Evolutionary conservation across 92 coral and sea anemone genomes (phyloP), one percentile per base, ranked within the genome.

Genomic region (Parazoanthus darwini): DNA sequence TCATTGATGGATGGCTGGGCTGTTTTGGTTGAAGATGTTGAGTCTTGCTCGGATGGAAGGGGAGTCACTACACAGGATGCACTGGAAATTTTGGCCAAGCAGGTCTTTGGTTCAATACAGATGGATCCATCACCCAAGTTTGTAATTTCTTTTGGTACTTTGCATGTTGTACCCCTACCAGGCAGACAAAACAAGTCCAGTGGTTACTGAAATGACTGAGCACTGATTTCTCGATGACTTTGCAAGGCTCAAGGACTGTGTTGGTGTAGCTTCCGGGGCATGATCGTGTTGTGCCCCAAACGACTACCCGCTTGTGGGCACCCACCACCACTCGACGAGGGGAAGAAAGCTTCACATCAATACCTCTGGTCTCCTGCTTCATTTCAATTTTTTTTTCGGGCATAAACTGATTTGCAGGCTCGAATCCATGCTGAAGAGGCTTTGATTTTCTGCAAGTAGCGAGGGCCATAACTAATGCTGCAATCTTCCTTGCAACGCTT

Each of bases 221-320:
- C n/a, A n/a, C 65, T 15, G 65, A 73, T 26, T 44, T 18, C 44
- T n/a, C 68, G 26, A 33, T 5, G 43, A 11, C 23, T 78, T 85
- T 6, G 9, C 13, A 0, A 26, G 90, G 79, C 74, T 90, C 90
- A 43, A 90, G 38, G 6, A 90, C 88, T 18, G 87, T 59, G 79
- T 85, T 70, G 37, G 74, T 56, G 9, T 36, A 80, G 8, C 58
- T 33, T 70, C 86, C 90, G 25, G 90, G 92, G 75, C 33, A 51
- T 13, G 82, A 10, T 23, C 80, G 89, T 76, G 90, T 44, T 37
- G 33, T 29, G 33, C 33, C 33, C 33, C 33, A 29, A 29, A 29
- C 33, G 33, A 29, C 0, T 29, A 0, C 33, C 33, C 33, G 33
- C 33, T 29, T 29, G 33, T 29, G 33, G 33, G 33, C 33, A 29